A percentile compares a stretch with the other conserved stretches of the same genome.
Conservation (phyloP, 2,888 invertebrate species). For the Stenchaetothrips biformis region DNA sequence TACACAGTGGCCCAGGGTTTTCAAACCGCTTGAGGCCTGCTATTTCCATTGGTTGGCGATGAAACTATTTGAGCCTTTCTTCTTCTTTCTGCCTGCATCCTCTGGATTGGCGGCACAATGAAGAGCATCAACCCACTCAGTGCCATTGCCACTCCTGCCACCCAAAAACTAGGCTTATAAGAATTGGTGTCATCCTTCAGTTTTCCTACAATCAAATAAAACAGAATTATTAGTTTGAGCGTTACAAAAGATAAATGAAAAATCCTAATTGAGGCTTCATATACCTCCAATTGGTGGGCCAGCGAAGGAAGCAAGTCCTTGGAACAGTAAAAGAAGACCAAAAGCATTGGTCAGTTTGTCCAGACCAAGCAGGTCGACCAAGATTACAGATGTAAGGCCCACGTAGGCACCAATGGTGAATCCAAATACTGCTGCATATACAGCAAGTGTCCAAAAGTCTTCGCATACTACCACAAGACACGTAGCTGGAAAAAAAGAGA, state of each 20-base stretch:
- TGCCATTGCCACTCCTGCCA: conserved; percentile 81
- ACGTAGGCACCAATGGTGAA: conserved; percentile 93
- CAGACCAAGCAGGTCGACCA: conserved; percentile 89
- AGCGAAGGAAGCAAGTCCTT: conserved; percentile 87
- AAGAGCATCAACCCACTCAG: conserved; percentile 85
- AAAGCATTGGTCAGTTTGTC: conserved; percentile 94
- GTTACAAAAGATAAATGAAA: conserved; percentile 28
- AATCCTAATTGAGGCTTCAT: conserved; percentile 16
- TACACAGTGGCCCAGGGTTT: neutral
- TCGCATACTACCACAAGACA: conserved; percentile 70
- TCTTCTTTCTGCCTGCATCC: conserved; percentile 40
- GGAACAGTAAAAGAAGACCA: conserved; percentile 84
- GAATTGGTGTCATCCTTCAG: conserved; percentile 71
- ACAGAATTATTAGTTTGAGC: neutral
- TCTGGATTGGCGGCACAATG: conserved; percentile 68
- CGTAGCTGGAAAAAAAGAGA: conserved; percentile 58
- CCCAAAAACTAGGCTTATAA: conserved; percentile 81
- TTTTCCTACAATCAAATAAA: conserved; percentile 60
- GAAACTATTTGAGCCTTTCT: neutral
- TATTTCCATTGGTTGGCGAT: neutral
- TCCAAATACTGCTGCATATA: conserved; percentile 78
- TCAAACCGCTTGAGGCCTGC: neutral
- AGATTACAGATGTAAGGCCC: conserved; percentile 90
- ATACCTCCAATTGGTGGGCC: conserved; percentile 92
- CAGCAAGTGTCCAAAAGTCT: conserved; percentile 65